These are phyloP conservation scores for Peromyscus californicus DNA, from an alignment of 2,113 vertebrate species.

Conservation along the genomic window DNA sequence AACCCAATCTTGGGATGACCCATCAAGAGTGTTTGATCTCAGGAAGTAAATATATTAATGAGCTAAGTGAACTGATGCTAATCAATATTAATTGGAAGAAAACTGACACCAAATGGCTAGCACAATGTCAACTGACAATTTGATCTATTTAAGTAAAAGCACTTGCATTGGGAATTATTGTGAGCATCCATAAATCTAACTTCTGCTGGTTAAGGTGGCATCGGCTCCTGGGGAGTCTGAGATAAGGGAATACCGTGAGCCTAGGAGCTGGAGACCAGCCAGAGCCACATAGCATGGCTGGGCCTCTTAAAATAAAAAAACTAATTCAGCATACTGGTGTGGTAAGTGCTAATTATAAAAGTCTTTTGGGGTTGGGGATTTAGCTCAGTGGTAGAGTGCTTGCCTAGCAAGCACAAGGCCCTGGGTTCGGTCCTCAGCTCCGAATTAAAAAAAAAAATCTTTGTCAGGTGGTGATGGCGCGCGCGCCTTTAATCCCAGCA, in stretches of 20 bases:
- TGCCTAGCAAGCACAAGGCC: no score
- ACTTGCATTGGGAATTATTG: background rate
- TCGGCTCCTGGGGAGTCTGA: background rate
- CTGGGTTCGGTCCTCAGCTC: no score
- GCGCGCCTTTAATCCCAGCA: no score
- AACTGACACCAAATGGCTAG: background rate
- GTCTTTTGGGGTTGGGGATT: background rate
- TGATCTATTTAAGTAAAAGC: background rate
- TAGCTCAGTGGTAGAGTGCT: no score
- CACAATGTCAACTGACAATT: background rate
- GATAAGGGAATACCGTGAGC: background rate
- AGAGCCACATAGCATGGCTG: background rate
- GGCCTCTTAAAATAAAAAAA: background rate
- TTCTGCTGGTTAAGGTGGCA: background rate
- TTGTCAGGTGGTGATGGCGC: no score
- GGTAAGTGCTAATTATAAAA: conserved; percentile 11
- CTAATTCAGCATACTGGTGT: background rate
- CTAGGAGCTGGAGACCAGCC: background rate
- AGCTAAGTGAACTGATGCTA: background rate
- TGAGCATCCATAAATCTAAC: background rate
- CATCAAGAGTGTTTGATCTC: background rate
- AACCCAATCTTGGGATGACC: background rate
- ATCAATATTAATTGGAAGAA: conserved; percentile 24
- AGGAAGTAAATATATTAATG: conserved; percentile 57
- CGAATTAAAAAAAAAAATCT: no score